Percentiles rank a stretch among this genome's conserved stretches.
These are phyloP conservation scores for Eutolmus rufibarbis DNA, from an alignment of 2,888 invertebrate species.

Conservation along the genomic window DNA sequence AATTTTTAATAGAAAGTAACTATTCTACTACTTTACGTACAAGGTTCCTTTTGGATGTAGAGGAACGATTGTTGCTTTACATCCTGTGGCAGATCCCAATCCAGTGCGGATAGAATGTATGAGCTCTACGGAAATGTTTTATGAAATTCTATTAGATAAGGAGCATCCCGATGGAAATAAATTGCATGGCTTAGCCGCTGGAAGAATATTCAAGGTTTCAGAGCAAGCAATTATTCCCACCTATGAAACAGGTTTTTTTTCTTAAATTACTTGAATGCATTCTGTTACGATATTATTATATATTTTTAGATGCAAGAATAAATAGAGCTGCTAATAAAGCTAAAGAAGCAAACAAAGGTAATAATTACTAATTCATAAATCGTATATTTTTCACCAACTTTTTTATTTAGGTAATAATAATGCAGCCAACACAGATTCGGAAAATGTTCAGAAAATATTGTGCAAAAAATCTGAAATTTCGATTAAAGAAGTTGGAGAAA, in stretches of 20 bases:
- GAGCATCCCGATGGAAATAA: constrained; percentile 71
- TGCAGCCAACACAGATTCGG: neutral
- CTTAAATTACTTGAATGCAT: neutral
- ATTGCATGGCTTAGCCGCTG: constrained; percentile 57
- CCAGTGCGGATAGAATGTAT: constrained; percentile 65
- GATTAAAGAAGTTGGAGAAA: neutral
- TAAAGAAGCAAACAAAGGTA: neutral
- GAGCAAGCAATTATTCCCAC: constrained; percentile 59
- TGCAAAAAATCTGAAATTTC: neutral
- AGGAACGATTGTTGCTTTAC: constrained; percentile 84
- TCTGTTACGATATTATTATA: neutral
- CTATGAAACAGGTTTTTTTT: constrained; percentile 38
- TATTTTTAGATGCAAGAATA: neutral
- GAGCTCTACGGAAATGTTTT: constrained; percentile 68
- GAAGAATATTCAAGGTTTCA: constrained; percentile 63
- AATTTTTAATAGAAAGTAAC: neutral
- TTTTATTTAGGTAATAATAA: neutral
- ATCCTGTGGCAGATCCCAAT: constrained; percentile 59
- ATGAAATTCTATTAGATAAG: constrained; percentile 84
- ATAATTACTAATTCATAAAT: neutral
- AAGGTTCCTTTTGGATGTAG: constrained; percentile 77
- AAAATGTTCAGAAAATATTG: neutral
- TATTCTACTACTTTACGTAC: neutral
- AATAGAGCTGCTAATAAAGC: neutral
- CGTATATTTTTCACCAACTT: neutral